Percentiles rank a stretch among this genome's conserved stretches.
These are phyloP conservation scores for Sparidentex hasta DNA, from an alignment of 2,797 vertebrate species.

Conservation along the genomic window DNA sequence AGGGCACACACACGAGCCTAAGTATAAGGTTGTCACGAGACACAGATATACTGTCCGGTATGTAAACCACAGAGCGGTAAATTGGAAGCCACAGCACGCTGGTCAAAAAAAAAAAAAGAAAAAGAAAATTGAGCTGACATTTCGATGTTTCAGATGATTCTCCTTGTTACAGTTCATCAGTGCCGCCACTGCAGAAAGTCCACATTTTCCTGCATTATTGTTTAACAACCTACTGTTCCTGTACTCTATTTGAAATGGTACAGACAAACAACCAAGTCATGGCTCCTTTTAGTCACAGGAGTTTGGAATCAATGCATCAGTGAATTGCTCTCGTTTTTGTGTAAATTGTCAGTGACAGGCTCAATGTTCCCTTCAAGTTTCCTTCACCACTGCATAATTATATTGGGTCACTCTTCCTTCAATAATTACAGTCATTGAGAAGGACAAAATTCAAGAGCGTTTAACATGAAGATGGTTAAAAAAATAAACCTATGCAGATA, in stretches of 20 bases:
- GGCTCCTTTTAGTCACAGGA: background rate
- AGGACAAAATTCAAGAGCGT: too few species aligned
- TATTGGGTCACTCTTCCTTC: background rate
- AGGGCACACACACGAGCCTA: background rate
- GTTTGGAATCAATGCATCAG: background rate
- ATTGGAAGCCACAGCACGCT: slow-evolving; percentile 12
- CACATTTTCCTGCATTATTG: background rate
- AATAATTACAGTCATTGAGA: background rate
- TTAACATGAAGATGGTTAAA: background rate
- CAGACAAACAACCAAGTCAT: slow-evolving; percentile 7
- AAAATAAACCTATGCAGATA: background rate
- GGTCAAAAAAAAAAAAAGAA: background rate
- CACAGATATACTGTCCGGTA: background rate
- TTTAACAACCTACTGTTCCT: background rate
- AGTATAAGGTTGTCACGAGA: background rate
- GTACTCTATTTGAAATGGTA: background rate
- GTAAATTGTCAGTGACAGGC: slow-evolving; percentile 13
- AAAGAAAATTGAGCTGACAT: background rate
- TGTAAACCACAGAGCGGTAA: background rate
- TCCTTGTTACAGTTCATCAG: background rate
- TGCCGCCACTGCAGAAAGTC: background rate
- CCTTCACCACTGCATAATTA: slow-evolving; percentile 21
- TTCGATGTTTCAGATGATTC: slow-evolving; percentile 18
- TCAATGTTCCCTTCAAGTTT: slow-evolving; percentile 14
- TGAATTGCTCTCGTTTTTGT: background rate